Conservation (phyloP, 2,113 vertebrate genomes). For the Anseranas semipalmata region DNA sequence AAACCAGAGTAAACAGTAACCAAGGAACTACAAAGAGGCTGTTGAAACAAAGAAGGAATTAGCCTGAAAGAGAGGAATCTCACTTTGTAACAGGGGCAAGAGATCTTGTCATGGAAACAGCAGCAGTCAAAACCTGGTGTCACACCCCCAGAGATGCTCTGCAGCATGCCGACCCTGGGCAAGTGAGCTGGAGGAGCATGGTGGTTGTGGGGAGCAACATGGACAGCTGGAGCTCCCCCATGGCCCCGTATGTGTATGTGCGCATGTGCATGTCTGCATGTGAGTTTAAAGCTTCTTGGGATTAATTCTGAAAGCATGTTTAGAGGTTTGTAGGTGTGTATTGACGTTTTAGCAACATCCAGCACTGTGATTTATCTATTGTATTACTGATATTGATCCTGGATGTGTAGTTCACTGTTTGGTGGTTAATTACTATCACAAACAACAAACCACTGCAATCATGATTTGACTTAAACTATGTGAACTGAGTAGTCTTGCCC, state of each 20-base stretch:
- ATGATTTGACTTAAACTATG: neutral
- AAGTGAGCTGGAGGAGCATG: no score
- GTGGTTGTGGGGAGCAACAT: neutral
- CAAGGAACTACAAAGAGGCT: neutral
- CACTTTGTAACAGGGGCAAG: rapidly evolving
- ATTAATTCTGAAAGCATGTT: neutral
- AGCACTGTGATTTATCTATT: neutral
- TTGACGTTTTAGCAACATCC: neutral
- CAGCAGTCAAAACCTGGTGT: neutral
- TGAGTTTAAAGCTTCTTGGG: neutral
- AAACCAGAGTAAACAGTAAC: neutral
- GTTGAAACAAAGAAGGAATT: neutral
- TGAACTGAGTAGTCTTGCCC: neutral
- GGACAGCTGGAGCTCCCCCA: neutral
- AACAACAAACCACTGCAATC: neutral
- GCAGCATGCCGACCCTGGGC: neutral
- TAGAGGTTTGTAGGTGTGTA: neutral
- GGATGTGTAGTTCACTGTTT: neutral
- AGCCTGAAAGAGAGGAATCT: neutral
- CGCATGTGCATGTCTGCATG: rapidly evolving
- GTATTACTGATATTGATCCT: neutral
- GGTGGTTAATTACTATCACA: neutral
- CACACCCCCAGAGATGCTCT: neutral
- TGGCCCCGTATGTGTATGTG: rapidly evolving
- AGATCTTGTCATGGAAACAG: neutral